Percentiles rank a stretch among this genome's conserved stretches.
These are phyloP conservation scores for Ctenochaetus hawaiiensis DNA, from an alignment of 2,797 vertebrate genomes.

Conservation along the genomic window DNA sequence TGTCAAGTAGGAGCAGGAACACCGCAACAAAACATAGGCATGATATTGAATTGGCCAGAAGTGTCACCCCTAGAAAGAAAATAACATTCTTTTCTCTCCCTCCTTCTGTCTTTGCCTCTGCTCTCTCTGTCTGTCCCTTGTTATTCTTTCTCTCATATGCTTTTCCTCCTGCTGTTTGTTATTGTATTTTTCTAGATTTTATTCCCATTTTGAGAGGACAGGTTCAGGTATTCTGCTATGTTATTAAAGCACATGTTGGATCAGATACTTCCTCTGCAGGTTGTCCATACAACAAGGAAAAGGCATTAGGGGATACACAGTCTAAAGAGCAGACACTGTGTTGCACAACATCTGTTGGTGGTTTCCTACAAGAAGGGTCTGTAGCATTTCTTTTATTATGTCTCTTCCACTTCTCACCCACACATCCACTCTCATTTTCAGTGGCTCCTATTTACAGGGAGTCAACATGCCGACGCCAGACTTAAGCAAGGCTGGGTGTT, in stretches of 20 bases:
- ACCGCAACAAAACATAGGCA: conserved; percentile 72
- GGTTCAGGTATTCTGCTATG: conserved; percentile 61
- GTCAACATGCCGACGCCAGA: conserved; percentile 55
- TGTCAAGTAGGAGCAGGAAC: conserved; percentile 76
- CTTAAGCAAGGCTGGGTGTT: conserved; percentile 65
- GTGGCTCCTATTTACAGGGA: conserved; percentile 49
- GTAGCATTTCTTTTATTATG: conserved; percentile 54
- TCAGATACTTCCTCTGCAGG: conserved; percentile 25
- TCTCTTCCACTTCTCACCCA: conserved; percentile 39
- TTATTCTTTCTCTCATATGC: conserved; percentile 25
- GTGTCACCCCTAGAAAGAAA: conserved; percentile 68
- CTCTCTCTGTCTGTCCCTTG: conserved; percentile 24
- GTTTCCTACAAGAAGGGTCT: conserved; percentile 27
- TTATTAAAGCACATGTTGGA: conserved; percentile 35
- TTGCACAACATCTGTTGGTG: conserved; percentile 40
- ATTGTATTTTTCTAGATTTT: conserved; percentile 46
- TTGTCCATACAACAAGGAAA: conserved; percentile 30
- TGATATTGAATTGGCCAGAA: conserved; percentile 70
- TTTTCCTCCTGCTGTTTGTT: conserved; percentile 9
- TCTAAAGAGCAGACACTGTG: conserved; percentile 25
- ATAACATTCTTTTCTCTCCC: conserved; percentile 53
- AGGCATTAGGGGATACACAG: conserved; percentile 9
- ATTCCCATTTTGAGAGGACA: conserved; percentile 44
- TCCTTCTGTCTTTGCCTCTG: conserved; percentile 39
- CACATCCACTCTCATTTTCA: conserved; percentile 50